These are phyloP conservation scores for Pimephales promelas DNA, from an alignment of 2,113 vertebrate species.

Conservation along the genomic window DNA sequence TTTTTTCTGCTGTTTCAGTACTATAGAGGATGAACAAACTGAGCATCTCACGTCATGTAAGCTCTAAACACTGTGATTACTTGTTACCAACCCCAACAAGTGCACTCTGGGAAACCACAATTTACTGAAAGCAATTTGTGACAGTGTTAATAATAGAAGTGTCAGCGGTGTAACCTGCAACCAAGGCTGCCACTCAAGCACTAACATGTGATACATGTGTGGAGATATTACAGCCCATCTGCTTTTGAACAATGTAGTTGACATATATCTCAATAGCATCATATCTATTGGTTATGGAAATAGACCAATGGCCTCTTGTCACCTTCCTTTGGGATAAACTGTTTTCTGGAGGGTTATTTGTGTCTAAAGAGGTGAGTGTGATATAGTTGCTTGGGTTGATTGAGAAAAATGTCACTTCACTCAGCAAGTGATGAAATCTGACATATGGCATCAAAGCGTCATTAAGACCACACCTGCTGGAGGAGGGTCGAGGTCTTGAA, in stretches of 20 bases:
- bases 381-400: conserved; percentile 80
- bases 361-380: conserved; percentile 62
- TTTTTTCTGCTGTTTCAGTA: conserved; percentile 70
- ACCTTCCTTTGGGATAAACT: conserved; percentile 58
- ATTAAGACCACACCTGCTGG: conserved; percentile 91
- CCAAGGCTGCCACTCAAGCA: conserved; percentile 55
- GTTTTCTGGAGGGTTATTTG: conserved; percentile 61
- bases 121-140: conserved; percentile 67
- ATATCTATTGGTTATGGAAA: conserved; percentile 43
- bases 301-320: conserved; percentile 32
- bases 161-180: conserved; percentile 63
- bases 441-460: conserved; percentile 97
- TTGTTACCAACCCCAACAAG: conserved; percentile 66
- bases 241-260: conserved; percentile 42
- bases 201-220: not conserved
- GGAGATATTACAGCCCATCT: conserved; percentile 40
- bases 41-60: conserved; percentile 64
- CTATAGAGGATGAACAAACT: conserved; percentile 70
- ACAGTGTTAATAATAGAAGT: conserved; percentile 61
- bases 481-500: conserved; percentile 80
- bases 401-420: conserved; percentile 92
- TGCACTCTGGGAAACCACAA: conserved; percentile 66
- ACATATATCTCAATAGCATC: conserved; percentile 41
- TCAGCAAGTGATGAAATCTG: conserved; percentile 95
- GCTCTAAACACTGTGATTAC: conserved; percentile 71